Percentiles rank a stretch among this genome's conserved stretches.
Conservation (phyloP, 23 tunicate species). For the Trididemnum miniatum region DNA sequence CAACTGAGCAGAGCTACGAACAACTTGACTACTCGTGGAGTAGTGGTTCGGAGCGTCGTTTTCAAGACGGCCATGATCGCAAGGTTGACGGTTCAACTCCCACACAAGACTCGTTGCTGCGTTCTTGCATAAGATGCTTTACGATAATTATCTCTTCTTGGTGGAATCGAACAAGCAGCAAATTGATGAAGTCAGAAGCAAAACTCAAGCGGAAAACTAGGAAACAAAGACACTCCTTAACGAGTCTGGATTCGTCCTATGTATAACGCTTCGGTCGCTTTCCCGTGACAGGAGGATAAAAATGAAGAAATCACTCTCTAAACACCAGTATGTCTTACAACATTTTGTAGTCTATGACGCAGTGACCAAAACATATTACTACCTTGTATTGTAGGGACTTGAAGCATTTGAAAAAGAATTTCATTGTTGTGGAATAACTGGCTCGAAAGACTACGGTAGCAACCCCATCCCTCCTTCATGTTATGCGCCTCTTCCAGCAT, state of each 20-base stretch:
- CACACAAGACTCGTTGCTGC: background rate
- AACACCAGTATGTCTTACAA: no score
- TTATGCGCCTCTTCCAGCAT: conserved; percentile 5
- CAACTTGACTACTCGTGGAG: no score
- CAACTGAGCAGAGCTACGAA: no score
- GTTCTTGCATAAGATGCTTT: background rate
- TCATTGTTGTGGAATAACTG: conserved; percentile 54
- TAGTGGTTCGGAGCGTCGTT: background rate
- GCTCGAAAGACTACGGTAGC: conserved; percentile 27
- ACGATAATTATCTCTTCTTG: background rate
- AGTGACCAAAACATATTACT: no score
- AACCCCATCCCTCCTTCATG: conserved; percentile 39
- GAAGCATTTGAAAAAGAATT: conserved; percentile 22
- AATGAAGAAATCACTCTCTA: no score
- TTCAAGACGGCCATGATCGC: background rate
- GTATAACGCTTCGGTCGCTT: no score
- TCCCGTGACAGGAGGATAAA: no score
- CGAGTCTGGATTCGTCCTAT: background rate
- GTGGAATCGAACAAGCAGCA: background rate
- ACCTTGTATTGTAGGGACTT: conserved; percentile 12
- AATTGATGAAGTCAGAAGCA: background rate
- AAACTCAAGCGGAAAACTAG: background rate
- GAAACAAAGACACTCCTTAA: background rate
- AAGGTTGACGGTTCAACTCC: background rate
- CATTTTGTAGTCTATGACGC: no score